A percentile compares a stretch with the other conserved stretches of the same genome.
Evolutionary conservation across 2,797 vertebrate genomes (phyloP).

Genomic region (Dicrostonyx torquatus): DNA sequence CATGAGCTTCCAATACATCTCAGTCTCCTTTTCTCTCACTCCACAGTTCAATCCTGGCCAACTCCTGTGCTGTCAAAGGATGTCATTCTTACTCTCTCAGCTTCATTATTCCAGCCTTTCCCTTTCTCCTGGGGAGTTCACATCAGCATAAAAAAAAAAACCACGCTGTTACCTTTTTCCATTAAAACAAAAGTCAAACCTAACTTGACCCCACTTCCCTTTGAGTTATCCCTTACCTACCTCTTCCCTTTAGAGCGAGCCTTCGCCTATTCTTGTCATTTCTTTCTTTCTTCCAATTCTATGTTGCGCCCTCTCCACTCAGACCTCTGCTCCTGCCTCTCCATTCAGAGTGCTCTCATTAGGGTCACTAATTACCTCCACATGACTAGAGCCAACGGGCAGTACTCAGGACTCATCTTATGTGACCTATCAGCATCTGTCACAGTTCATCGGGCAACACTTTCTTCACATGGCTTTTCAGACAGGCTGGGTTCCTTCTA

Average conservation of each 20-base stretch:
- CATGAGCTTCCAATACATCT: not conserved
- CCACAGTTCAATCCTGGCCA: not conserved
- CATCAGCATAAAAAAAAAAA: not conserved
- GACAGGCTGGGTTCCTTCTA: conserved; percentile 18
- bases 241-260: not conserved
- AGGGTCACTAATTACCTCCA: conserved; percentile 50
- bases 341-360: conserved; percentile 60
- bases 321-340: conserved; percentile 9
- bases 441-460: conserved; percentile 43
- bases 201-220: conserved; percentile 30
- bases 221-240: not conserved
- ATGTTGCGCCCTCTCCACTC: not conserved
- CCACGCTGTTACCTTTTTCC: not conserved
- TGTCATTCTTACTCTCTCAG: not conserved
- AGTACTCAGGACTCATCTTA: conserved; percentile 30
- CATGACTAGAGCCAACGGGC: conserved; percentile 25
- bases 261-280: conserved; percentile 34
- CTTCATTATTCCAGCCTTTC: not conserved
- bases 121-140: not conserved
- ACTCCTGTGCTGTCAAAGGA: not conserved
- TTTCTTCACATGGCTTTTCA: conserved; percentile 34
- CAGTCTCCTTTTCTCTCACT: not conserved
- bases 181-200: conserved; percentile 39
- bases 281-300: conserved; percentile 31
- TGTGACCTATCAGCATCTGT: conserved; percentile 52